Base-by-base conservation (phyloP, 2,888 invertebrate genomes). In the Nomada hirtipes region DNA sequence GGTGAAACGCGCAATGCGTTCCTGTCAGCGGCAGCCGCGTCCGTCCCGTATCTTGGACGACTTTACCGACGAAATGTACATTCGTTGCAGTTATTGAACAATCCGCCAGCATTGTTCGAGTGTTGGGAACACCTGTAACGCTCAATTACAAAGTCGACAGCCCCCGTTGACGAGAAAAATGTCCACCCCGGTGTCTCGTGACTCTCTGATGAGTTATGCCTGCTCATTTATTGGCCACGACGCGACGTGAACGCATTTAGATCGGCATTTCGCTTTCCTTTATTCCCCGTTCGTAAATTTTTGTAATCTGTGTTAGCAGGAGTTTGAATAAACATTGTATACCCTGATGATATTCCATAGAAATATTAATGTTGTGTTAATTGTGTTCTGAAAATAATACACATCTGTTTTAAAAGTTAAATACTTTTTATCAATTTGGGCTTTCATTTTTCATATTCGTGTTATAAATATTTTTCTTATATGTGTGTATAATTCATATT, bases 31-130 rank as follows among this genome's bases (percentile, higher is more conserved):
- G 61, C 91, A 91, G 89, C 90, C 90, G 90, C 86, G 87, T 86
- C 85, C 81, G 52, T 83, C 88, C 85, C 91, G 83, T 91, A 91
- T 90, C 88, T 91, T 88, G 88, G 87, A 90, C 87, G 90, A 91
- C 89, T 91, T 91, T 90, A 89, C 86, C 85, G 87, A 88, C 88
- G 85, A 86, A 90, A 89, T 88, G 90, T 89, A 89, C 89, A 91
- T 91, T 90, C 89, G 90, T 89, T 91, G 88, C 89, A 89, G 89
- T 91, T 91, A 91, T 91, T 90, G 90, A 91, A 91, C 90, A 88
- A 88, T 90, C 89, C 83, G 80, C 87, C 83, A 78, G 84, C 85
- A 83, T 82, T 85, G 85, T 86, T 83, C 86, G 85, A 86, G 82
- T 76, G 87, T 83, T 85, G 82, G 84, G 76, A 88, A 88, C 91